These are phyloP conservation scores for Ceratina japonica DNA, from an alignment of 1,140 invertebrate species.

Conservation along the genomic window DNA sequence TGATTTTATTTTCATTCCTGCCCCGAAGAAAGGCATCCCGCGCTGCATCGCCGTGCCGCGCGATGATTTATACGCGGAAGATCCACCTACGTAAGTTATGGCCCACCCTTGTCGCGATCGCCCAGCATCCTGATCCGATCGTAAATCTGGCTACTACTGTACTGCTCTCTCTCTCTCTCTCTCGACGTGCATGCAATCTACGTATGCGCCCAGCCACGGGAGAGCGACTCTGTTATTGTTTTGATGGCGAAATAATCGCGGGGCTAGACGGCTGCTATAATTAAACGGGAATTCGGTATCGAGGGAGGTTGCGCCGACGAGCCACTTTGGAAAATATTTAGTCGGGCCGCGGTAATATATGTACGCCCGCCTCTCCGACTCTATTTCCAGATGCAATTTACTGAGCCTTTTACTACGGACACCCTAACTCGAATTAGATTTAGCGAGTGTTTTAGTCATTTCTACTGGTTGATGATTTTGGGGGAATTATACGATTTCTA, in stretches of 20 bases:
- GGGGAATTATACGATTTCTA: too few species aligned
- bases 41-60: conserved; percentile 22
- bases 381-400: conserved; percentile 40
- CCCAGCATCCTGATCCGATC: conserved; percentile 50
- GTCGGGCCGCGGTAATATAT: conserved; percentile 12
- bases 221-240: conserved; percentile 52
- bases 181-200: too few species aligned
- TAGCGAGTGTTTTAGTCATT: neutral
- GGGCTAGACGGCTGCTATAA: conserved; percentile 36
- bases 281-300: conserved; percentile 48
- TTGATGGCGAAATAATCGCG: conserved; percentile 55
- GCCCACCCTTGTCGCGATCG: conserved; percentile 46
- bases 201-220: conserved; percentile 8
- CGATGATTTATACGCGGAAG: conserved; percentile 55
- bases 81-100: conserved; percentile 54
- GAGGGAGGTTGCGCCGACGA: neutral
- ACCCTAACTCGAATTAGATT: neutral
- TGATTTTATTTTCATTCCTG: conserved; percentile 43
- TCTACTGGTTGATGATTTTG: neutral
- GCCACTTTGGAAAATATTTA: conserved; percentile 54
- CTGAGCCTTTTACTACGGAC: neutral
- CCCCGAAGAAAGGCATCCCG: conserved; percentile 45
- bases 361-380: neutral
- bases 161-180: neutral
- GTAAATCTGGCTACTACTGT: conserved; percentile 50